Base-by-base conservation (phyloP, 2,888 invertebrate species). In the Ariolimax columbianus region DNA sequence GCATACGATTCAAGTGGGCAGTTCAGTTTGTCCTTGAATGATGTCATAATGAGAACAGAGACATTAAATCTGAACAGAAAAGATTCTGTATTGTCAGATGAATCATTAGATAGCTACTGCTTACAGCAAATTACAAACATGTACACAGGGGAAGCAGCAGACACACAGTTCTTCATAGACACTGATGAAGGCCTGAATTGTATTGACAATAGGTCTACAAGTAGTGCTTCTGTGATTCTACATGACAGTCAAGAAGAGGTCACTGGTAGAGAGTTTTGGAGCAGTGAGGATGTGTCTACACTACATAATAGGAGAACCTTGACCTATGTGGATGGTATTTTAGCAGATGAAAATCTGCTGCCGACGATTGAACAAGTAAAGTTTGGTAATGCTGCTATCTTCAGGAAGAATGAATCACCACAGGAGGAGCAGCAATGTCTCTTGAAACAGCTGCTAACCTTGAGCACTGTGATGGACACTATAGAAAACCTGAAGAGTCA, bases 401-500 rank as follows among this genome's bases (percentile, higher is more conserved):
- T 17, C 30, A 75, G 6, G 0, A 33, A 75, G 51, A 33, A 30
- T 17, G 51, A 51, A 51, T 75, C 51, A 23, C 40, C n/a, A 17
- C 14, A 38, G 36, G 19, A 70, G 36, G 19, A 6, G 9, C 79
- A 79, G 47, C 38, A 4, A 19, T 19, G 30, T 19, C 30, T 6
- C 7, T 7, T 68, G 23, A 79, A 26, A 26, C 33, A 40, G 17
- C 77, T 77, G 59, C 33, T 77, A 2, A 66, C 85, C 7, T 30
- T 85, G 38, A 77, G 47, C n/a, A 23, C 26, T 14, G n/a, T 82
- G 43, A 68, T 82, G 70, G n/a, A 68, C 33, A 7, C 33, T 19
- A 70, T 85, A 23, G 82, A 85, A 2, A 70, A 40, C 1, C 14
- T 85, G 26, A 85, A 85, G 43, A 26, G 26, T 30, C 40, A n/a